Percentiles rank a stretch among this genome's conserved stretches.
phyloP scores from a whole-genome alignment of 1,140 invertebrate genomes.

The Halictus rubicundus region DNA sequence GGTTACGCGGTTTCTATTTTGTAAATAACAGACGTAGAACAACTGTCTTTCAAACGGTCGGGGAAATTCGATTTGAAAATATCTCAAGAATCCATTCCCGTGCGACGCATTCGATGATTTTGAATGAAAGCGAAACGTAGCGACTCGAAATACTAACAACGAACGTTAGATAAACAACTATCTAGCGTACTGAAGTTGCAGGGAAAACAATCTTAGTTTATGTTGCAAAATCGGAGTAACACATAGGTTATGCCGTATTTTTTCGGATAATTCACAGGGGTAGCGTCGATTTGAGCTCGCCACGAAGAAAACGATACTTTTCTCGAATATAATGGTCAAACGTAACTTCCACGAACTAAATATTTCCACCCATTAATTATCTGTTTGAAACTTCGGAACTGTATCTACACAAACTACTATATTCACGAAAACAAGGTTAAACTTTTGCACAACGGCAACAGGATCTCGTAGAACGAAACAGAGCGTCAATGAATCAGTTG shows the following conservation, averaged over 20 bases:
- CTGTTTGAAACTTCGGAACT: constrained; percentile 20
- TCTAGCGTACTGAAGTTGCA: constrained; percentile 1
- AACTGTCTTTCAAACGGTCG: background rate
- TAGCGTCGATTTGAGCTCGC: background rate
- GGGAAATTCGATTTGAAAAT: background rate
- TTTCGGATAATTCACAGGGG: constrained; percentile 8
- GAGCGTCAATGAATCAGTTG: constrained; percentile 8
- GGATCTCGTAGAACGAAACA: background rate
- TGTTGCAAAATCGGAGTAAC: constrained; percentile 15
- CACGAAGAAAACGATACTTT: background rate
- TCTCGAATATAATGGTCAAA: background rate
- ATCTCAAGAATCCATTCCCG: background rate
- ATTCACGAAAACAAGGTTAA: constrained; percentile 37
- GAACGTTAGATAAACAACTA: constrained; percentile 20
- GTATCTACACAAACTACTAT: constrained; percentile 28
- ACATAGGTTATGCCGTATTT: constrained; percentile 44
- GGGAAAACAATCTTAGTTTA: constrained; percentile 24
- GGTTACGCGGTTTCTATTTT: constrained; percentile 19
- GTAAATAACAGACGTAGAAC: constrained; percentile 25
- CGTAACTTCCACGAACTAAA: constrained; percentile 16
- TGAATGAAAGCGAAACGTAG: background rate
- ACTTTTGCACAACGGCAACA: constrained; percentile 21
- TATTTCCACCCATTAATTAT: constrained; percentile 38
- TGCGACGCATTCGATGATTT: background rate
- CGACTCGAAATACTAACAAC: background rate